Base-by-base conservation (phyloP, 2,797 vertebrate genomes). In the Epinephelus awoara region DNA sequence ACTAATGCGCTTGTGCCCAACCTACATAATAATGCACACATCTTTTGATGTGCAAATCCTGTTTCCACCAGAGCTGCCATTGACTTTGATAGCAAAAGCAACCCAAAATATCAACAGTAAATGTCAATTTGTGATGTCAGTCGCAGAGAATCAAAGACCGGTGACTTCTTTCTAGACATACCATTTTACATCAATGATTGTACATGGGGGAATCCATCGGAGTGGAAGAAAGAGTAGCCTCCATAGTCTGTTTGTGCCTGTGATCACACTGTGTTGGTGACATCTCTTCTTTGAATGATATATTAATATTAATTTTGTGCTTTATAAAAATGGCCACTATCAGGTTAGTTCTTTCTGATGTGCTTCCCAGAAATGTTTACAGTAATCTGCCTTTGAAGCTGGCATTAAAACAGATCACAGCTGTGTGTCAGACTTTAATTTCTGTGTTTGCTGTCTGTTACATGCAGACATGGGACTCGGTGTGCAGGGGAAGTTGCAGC, bases 401-500 rank as follows among this genome's bases (percentile, higher is more conserved):
- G 23, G 3, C 38, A 9, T 44, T 50, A 19, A 72, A 72, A 6
- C 50, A 38, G 17, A 47, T 27, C 8, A 17, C 40, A 55, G 21
- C 18, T 61, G 19, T 23, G 15, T 42, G 34, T 58, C 38, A 64
- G 15, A 21, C 46, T 38, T 2, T 40, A 5, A 44, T 54, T 66
- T 34, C n/a, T 56, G 18, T 63, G n/a, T 67, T 14, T 72, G 17
- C 51, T 72, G 72, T 79, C 27, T 82, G 17, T 73, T 25, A 19
- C 67, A 70, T 25, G 2, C 69, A 98, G 97, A 84, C 97, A 98
- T 0, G 97, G 97, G 61, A 98, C 97, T 1, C 96, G 97, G 27
- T 98, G 97, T 27, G 97, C 97, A 0, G 97, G 97, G 14, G 96
- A 97, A 71, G 97, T 95, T 59, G 97, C 97, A 0, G 97, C 97